These are phyloP conservation scores for Coleophora deauratella DNA, from an alignment of 2,888 invertebrate species.

Conservation along the genomic window DNA sequence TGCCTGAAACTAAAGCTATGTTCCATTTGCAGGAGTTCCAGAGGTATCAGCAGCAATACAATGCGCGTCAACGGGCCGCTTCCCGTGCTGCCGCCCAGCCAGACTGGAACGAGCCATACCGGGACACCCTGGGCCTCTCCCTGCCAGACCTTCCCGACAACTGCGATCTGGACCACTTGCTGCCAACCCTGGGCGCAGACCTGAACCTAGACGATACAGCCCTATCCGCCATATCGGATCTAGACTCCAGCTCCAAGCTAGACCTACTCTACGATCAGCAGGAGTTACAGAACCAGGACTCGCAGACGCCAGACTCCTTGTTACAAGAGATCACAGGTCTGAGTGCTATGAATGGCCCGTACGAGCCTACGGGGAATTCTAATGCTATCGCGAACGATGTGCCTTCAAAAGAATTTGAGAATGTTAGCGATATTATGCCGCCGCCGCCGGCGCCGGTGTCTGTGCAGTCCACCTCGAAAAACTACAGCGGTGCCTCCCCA, in stretches of 20 bases:
- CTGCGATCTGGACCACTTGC: constrained; percentile 77
- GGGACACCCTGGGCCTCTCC: constrained; percentile 51
- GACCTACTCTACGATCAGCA: constrained; percentile 42
- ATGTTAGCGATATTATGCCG: constrained; percentile 36
- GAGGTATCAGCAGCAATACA: constrained; percentile 77
- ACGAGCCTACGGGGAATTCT: constrained; percentile 9
- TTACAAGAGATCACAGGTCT: constrained; percentile 47
- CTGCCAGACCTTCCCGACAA: constrained; percentile 61
- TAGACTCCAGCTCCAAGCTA: constrained; percentile 54
- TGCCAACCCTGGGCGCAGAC: constrained; percentile 75
- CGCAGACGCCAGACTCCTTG: constrained; percentile 28
- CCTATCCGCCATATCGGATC: constrained; percentile 50
- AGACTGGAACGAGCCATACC: constrained; percentile 68
- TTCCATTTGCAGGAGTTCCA: constrained; percentile 70
- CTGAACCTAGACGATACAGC: constrained; percentile 70
- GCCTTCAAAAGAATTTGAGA: constrained; percentile 23
- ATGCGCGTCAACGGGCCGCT: constrained; percentile 70
- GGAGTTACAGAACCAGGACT: constrained; percentile 21
- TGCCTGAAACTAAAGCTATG: too few species aligned
- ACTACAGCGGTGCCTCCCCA: constrained; percentile 17
- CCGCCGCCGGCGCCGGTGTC: constrained; percentile 46
- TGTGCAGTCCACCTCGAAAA: constrained; percentile 34
- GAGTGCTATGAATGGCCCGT: constrained; percentile 34
- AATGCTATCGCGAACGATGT: constrained; percentile 21
- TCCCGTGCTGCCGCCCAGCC: constrained; percentile 45